Base-by-base conservation (phyloP, 2,113 vertebrate genomes). In the Caranx ignobilis region DNA sequence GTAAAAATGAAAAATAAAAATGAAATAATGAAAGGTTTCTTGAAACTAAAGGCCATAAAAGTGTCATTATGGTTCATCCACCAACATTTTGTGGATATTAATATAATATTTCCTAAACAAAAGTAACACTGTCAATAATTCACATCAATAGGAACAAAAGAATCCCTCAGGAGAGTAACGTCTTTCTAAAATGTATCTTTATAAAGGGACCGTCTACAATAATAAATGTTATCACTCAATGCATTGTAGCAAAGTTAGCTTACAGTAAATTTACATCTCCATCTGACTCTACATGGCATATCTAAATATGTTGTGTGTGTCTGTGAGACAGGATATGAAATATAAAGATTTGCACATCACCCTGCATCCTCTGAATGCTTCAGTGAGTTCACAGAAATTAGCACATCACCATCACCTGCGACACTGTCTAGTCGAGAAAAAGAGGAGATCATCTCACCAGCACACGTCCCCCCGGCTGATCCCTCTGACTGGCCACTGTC, bases 401-500 rank as follows among this genome's bases (percentile, higher is more conserved):
- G 26, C 19, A 19, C 8, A 70, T 68, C n/a, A 47, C 45, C 45
- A 64, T 55, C 41, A 68, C 43, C 21, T 57, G 68, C 26, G 65
- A 52, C 37, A 19, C 37, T 61, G 57, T 76, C 41, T 56, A 45
- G 73, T 1, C 35, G 10, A 83, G n/a, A 8, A 47, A 34, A 68
- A 71, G 16, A 65, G 43, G 21, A 7, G 9, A 63, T 77, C 34
- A 34, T 85, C 97, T 97, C 92, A 99, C 98, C 98, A 99, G 87
- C 18, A 97, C 95, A 39, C 91, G 94, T 12, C 96, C 95, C 0
- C 67, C 89, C 0, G 15, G 16, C n/a, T 86, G 86, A 3, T 87
- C 72, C 66, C 95, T 92, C 87, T 99, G 97, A 79, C 95, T 98
- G 91, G 96, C 96, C 91, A 99, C 96, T 0, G 97, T 97, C 89